phyloP scores from a whole-genome alignment of 2,888 invertebrate genomes.

The Drosophila rellima region DNA sequence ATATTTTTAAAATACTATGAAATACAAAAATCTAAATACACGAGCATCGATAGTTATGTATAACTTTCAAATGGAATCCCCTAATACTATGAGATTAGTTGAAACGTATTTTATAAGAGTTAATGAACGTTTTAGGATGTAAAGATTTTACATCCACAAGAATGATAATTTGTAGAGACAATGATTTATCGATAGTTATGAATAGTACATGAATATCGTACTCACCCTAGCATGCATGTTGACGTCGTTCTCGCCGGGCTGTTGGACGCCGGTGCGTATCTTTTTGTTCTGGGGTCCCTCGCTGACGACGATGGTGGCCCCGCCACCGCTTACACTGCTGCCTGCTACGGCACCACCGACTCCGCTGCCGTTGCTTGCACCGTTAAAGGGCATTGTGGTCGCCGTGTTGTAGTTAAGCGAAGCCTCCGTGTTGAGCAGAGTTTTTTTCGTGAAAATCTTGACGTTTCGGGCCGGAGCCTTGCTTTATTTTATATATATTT shows the following conservation, averaged over 20 bases:
- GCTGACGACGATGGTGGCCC: constrained; percentile 81
- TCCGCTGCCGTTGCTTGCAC: constrained; percentile 84
- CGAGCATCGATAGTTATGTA: background rate
- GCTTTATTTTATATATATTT: background rate
- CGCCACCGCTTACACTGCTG: constrained; percentile 82
- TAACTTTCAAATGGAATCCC: no score
- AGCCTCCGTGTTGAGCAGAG: constrained; percentile 73
- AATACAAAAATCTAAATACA: no score
- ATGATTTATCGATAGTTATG: constrained; percentile 10
- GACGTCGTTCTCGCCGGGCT: constrained; percentile 83
- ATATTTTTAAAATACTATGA: no score
- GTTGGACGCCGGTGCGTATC: constrained; percentile 85
- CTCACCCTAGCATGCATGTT: constrained; percentile 85
- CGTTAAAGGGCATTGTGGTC: constrained; percentile 84
- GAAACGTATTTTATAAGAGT: no score
- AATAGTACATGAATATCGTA: constrained; percentile 15
- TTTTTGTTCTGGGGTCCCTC: constrained; percentile 86
- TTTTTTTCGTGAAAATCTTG: constrained; percentile 55
- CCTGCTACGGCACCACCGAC: constrained; percentile 70
- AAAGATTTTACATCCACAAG: no score
- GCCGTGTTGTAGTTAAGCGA: constrained; percentile 80
- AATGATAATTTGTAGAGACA: no score
- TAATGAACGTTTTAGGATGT: no score
- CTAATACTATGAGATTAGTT: no score
- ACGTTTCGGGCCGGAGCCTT: constrained; percentile 17